phyloP scores from a whole-genome alignment of 1,140 invertebrate genomes.

The Pantala flavescens region DNA sequence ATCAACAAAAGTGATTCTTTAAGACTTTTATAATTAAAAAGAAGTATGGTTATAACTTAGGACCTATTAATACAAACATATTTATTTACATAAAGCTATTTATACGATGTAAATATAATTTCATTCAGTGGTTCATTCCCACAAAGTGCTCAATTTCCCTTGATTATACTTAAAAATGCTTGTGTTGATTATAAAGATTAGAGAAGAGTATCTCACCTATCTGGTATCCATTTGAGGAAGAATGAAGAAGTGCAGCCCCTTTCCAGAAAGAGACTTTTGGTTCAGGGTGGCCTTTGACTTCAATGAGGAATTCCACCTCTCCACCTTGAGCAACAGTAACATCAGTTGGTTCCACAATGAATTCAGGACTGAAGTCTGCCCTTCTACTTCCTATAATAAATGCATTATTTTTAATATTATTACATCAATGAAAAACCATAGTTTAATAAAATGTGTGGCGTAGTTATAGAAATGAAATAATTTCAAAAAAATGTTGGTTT shows the following conservation, averaged over 20 bases:
- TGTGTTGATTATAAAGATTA: too few relatives aligned
- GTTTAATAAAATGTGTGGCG: background rate
- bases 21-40: too few relatives aligned
- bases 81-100: too few relatives aligned
- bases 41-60: too few relatives aligned
- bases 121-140: too few relatives aligned
- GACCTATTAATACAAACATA: too few relatives aligned
- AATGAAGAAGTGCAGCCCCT: constrained; percentile 19
- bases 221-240: constrained; percentile 17
- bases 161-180: too few relatives aligned
- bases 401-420: background rate
- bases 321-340: constrained; percentile 18
- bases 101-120: too few relatives aligned
- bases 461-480: background rate
- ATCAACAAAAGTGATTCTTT: too few relatives aligned
- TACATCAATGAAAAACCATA: background rate
- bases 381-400: background rate
- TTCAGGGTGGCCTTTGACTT: constrained; percentile 26
- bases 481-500: too few relatives aligned
- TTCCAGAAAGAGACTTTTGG: constrained; percentile 23
- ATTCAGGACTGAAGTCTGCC: constrained; percentile 7
- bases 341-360: background rate
- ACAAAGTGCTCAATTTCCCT: too few relatives aligned
- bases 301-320: constrained; percentile 22
- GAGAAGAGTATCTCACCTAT: constrained; percentile 21